Percentiles rank a stretch among this genome's conserved stretches.
Conservation (phyloP, 1,140 invertebrate genomes). For the Bombus pyrosoma region DNA sequence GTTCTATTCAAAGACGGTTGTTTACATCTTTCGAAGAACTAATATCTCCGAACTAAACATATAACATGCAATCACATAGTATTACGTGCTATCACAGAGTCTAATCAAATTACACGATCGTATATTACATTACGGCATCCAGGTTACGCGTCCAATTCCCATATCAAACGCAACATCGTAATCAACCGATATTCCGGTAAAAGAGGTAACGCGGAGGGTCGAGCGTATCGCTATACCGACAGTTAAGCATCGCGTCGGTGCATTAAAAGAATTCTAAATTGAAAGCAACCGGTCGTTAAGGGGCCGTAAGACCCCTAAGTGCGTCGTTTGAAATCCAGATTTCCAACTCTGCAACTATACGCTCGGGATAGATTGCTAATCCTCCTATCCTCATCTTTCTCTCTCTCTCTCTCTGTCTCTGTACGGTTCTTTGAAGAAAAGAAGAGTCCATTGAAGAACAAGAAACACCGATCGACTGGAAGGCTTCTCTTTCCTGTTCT, state of each 20-base stretch:
- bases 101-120: not conserved
- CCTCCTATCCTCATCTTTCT: not conserved
- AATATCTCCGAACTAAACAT: not conserved
- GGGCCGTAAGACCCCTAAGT: not conserved
- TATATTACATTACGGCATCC: not conserved
- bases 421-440: not conserved
- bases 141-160: not conserved
- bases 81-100: not conserved
- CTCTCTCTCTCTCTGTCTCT: too few species aligned
- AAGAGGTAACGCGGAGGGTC: not conserved
- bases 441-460: not conserved
- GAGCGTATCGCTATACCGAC: not conserved
- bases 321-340: slow-evolving; percentile 33
- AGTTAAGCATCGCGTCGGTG: not conserved
- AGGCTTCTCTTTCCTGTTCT: not conserved
- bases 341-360: not conserved
- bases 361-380: slow-evolving; percentile 32
- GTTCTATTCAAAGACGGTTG: not conserved
- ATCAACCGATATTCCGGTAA: too few species aligned
- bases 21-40: not conserved
- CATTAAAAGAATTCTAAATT: slow-evolving; percentile 44
- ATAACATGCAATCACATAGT: too few species aligned
- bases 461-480: slow-evolving; percentile 6
- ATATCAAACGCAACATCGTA: not conserved
- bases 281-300: slow-evolving; percentile 34